Evolutionary conservation across 2,113 vertebrate species (phyloP).

Genomic region (Microcebus griseorufus): DNA sequence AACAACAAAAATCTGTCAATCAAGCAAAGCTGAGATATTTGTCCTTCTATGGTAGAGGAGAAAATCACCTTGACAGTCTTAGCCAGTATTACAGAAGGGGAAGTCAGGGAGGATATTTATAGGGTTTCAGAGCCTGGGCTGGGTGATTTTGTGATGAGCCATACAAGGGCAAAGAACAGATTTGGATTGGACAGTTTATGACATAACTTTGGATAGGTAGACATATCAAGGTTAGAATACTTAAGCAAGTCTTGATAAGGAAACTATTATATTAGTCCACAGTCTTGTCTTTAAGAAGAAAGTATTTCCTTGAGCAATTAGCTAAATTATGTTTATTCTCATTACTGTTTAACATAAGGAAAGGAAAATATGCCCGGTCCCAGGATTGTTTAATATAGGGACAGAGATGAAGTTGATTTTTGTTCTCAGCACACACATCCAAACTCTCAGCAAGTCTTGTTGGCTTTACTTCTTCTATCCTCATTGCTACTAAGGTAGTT

Average conservation of each 20-base stretch:
- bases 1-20: not conserved
- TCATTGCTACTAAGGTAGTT: not conserved
- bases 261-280: not conserved
- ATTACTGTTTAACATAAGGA: not conserved
- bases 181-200: not conserved
- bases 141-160: not conserved
- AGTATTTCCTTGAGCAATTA: not conserved
- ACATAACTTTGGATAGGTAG: not conserved
- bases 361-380: not conserved
- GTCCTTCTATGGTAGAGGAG: not conserved
- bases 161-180: not conserved
- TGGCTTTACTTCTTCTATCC: not conserved
- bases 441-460: not conserved
- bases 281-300: not conserved
- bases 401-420: not conserved
- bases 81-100: not conserved
- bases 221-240: not conserved
- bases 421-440: not conserved
- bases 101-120: not conserved
- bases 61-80: not conserved
- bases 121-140: not conserved
- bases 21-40: not conserved
- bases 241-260: not conserved
- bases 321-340: not conserved
- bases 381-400: not conserved